Evolutionary conservation across 2,888 invertebrate species (phyloP).

Genomic region (Petrophora chlorosata): DNA sequence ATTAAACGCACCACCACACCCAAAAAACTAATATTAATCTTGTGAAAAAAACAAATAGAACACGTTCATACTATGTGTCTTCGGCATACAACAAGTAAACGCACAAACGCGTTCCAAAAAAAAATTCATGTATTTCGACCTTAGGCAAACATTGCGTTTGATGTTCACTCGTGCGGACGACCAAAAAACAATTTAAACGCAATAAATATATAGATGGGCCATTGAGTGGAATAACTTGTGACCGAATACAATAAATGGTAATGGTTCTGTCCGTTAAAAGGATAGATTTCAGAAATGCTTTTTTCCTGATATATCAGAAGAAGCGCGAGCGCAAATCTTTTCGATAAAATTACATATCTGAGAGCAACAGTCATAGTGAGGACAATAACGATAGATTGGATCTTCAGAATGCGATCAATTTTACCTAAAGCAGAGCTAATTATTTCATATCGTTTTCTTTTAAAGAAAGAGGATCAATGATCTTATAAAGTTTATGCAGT

Average conservation of each 20-base stretch:
- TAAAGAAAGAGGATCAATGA: no score
- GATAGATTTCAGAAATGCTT: constrained; percentile 5
- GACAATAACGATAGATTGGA: no score
- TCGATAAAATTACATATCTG: not conserved
- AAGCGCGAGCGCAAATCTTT: no score
- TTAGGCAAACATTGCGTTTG: constrained; percentile 22
- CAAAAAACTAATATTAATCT: constrained; percentile 25
- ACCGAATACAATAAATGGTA: constrained; percentile 16
- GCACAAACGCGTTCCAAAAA: constrained; percentile 20
- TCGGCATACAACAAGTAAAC: constrained; percentile 20
- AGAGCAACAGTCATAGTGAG: no score
- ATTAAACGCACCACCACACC: constrained; percentile 29
- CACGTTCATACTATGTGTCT: constrained; percentile 27
- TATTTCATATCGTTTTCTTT: no score
- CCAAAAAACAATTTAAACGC: constrained; percentile 24
- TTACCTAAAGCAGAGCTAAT: no score
- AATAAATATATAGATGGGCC: constrained; percentile 25
- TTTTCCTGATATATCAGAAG: no score
- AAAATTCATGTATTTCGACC: constrained; percentile 15
- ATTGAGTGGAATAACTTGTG: constrained; percentile 24
- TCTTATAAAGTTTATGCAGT: no score
- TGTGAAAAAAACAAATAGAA: constrained; percentile 25
- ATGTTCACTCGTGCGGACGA: constrained; percentile 23
- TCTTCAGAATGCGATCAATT: no score
- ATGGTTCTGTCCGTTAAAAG: not conserved